phyloP scores from a whole-genome alignment of 2,797 vertebrate species.

The Brachyrhaphis roseni region DNA sequence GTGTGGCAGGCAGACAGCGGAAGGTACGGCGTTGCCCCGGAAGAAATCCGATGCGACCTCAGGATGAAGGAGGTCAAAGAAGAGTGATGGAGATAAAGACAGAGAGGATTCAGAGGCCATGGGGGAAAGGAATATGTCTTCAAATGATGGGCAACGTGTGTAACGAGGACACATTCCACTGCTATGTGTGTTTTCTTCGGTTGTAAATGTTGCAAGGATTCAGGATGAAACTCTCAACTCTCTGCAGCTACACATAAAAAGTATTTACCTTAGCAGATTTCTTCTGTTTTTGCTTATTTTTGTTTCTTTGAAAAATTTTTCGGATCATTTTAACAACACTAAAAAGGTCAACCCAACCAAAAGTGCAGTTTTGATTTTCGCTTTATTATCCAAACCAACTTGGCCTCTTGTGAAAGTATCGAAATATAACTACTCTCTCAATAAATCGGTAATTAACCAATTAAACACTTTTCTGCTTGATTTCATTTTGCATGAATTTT shows the following conservation, averaged over 20 bases:
- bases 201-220: conserved; percentile 19
- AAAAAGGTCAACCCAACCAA: not conserved
- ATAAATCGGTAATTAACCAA: not conserved
- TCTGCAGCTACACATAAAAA: not conserved
- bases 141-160: no score
- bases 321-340: not conserved
- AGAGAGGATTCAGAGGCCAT: conserved; percentile 15
- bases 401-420: not conserved
- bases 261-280: not conserved
- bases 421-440: no score
- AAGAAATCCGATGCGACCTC: not conserved
- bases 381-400: not conserved
- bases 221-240: conserved; percentile 17
- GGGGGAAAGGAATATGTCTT: conserved; percentile 43
- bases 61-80: conserved; percentile 23
- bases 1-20: not conserved
- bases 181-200: not conserved
- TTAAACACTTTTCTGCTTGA: not conserved
- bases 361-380: not conserved
- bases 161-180: conserved; percentile 9
- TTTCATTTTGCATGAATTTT: not conserved
- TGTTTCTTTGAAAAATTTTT: not conserved
- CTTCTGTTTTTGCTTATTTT: not conserved
- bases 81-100: conserved; percentile 25
- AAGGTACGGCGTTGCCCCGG: not conserved